Evolutionary conservation across 2,888 invertebrate genomes (phyloP), one percentile per base, ranked within the genome.

Genomic region (Leptopilina drosophilae): DNA sequence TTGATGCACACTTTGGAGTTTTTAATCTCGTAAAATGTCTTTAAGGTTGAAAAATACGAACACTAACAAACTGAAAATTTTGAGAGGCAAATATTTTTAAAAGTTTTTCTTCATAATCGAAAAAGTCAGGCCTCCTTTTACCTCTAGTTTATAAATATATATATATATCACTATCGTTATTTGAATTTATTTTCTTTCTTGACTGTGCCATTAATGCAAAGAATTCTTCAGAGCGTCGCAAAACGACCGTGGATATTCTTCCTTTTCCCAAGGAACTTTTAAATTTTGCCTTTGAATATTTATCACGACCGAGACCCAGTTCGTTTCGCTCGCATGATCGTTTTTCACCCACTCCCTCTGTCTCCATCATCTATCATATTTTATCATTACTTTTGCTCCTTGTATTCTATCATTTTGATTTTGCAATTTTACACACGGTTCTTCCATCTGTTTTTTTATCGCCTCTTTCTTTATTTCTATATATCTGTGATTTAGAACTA

Each of bases 201-300:
- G 79, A 78, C 78, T 77, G 46, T 76, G 75, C 66, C 81, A 80
- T 81, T 82, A 83, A 82, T 83, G 80, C 80, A 67, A 65, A 82
- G 82, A 81, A 82, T 83, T 73, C 82, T 80, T 78, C 77, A 79
- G 78, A 64, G 64, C 77, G 14, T 46, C 49, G 73, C 62, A 33
- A 76, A 69, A 64, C 46, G 20, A 33, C 59, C 26, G 69, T 78
- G 80, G 76, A 53, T 42, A 64, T 78, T 53, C 46, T 26, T 64
- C 46, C 64, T 59, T 78, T 42, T 56, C 59, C 77, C 64, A 73
- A 73, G 77, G 75, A 85, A 84, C 84, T 83, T 83, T 83, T 81
- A 79, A 82, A 82, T 85, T 82, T 79, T 81, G 78, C 75, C 80
- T 84, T 84, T 84, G 82, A 84, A 84, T 84, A 84, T 84, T 82